These are phyloP conservation scores for Scotopteryx bipunctaria DNA, from an alignment of 2,888 invertebrate genomes.

Conservation along the genomic window DNA sequence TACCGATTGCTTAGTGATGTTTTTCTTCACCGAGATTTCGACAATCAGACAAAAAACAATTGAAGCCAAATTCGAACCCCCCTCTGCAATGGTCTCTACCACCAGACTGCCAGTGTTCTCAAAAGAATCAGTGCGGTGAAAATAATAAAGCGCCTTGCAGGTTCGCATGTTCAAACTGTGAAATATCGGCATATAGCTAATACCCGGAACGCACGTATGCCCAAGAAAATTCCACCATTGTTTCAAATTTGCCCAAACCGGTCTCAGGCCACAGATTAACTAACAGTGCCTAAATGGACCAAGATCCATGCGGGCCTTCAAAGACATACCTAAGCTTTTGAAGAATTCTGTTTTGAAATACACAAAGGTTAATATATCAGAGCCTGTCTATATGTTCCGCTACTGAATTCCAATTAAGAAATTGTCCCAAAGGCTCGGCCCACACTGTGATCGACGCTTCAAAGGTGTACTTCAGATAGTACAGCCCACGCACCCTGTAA, in stretches of 20 bases:
- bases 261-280: constrained; percentile 58
- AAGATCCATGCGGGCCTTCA: constrained; percentile 58
- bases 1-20: too few relatives aligned
- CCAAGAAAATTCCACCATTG: constrained; percentile 62
- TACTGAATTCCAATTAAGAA: constrained; percentile 33
- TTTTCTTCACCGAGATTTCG: too few relatives aligned
- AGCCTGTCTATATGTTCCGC: constrained; percentile 22
- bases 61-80: too few relatives aligned
- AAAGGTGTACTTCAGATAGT: too few relatives aligned
- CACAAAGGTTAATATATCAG: constrained; percentile 28
- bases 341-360: constrained; percentile 33
- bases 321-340: constrained; percentile 52
- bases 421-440: constrained; percentile 18
- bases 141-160: too few relatives aligned
- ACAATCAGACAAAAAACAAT: too few relatives aligned
- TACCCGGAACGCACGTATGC: constrained; percentile 24
- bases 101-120: too few relatives aligned
- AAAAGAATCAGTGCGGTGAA: too few relatives aligned
- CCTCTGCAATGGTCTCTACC: too few relatives aligned
- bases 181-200: constrained; percentile 1
- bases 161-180: not conserved
- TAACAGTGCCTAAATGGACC: constrained; percentile 26
- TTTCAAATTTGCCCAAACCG: constrained; percentile 77
- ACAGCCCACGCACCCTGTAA: too few relatives aligned
- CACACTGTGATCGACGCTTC: constrained; percentile 7